Conservation (phyloP, 2,888 invertebrate species). For the Incurvaria masculella region DNA sequence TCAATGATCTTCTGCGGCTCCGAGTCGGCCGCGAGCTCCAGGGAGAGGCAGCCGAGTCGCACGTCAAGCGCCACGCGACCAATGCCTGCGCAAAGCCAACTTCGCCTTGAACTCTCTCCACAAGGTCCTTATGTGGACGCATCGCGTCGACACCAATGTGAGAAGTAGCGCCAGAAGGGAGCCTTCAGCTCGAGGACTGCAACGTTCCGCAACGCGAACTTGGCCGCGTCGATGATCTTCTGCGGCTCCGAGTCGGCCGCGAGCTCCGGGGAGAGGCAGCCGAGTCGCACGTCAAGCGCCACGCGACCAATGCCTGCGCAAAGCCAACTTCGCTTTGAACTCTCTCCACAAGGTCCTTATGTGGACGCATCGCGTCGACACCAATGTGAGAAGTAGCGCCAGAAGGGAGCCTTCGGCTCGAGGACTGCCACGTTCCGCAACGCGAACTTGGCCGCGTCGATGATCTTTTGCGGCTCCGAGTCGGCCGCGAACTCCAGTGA, state of each 20-base stretch:
- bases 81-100: slow-evolving; percentile 59
- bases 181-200: slow-evolving; percentile 79
- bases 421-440: slow-evolving; percentile 77
- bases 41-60: slow-evolving; percentile 76
- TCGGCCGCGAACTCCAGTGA: slow-evolving; percentile 63
- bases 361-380: slow-evolving; percentile 78
- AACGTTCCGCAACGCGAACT: slow-evolving; percentile 77
- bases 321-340: too few relatives aligned
- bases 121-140: slow-evolving; percentile 82
- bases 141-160: slow-evolving; percentile 77
- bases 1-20: slow-evolving; percentile 85
- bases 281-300: slow-evolving; percentile 81
- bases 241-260: slow-evolving; percentile 75
- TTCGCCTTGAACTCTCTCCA: slow-evolving; percentile 23
- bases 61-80: slow-evolving; percentile 85
- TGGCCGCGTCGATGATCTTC: slow-evolving; percentile 82
- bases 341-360: slow-evolving; percentile 86
- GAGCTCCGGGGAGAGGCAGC: slow-evolving; percentile 70
- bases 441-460: slow-evolving; percentile 81
- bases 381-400: slow-evolving; percentile 75
- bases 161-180: slow-evolving; percentile 82
- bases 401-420: slow-evolving; percentile 84
- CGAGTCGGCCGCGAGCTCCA: slow-evolving; percentile 64
- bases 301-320: slow-evolving; percentile 87
- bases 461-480: slow-evolving; percentile 82